Evolutionary conservation across 2,888 invertebrate genomes (phyloP).

Genomic region (Pomacea canaliculata): DNA sequence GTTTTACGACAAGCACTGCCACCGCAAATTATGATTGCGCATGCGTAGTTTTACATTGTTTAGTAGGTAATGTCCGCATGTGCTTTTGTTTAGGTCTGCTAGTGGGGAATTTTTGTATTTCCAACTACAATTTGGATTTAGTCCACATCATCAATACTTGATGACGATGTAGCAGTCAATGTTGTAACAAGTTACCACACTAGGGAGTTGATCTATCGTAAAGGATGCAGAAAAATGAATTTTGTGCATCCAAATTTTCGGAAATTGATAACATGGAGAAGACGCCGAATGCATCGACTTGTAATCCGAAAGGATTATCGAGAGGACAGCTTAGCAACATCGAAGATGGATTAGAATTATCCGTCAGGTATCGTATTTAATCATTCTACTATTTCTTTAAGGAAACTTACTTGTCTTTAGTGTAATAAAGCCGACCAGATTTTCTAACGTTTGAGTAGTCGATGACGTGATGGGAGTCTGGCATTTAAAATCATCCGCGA

Average conservation of each 20-base stretch:
- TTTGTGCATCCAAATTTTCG: conserved; percentile 12
- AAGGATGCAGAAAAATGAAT: conserved; percentile 17
- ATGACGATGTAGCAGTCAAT: conserved; percentile 25
- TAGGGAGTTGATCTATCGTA: conserved; percentile 15
- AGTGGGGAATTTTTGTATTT: conserved; percentile 18
- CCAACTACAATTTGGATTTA: conserved; percentile 25
- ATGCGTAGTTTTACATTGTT: conserved; percentile 35
- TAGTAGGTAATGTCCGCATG: conserved; percentile 38
- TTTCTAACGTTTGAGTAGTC: too few species aligned
- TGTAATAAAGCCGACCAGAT: too few species aligned
- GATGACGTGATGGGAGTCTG: too few species aligned
- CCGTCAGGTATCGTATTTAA: conserved; percentile 43
- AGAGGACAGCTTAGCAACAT: conserved; percentile 44
- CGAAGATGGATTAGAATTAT: conserved; percentile 51
- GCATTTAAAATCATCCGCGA: too few species aligned
- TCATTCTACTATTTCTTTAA: background rate
- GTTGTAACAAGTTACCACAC: conserved; percentile 16
- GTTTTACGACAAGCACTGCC: conserved; percentile 20
- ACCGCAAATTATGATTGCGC: conserved; percentile 29
- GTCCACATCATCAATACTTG: conserved; percentile 10
- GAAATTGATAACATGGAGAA: conserved; percentile 15
- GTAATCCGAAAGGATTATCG: conserved; percentile 21
- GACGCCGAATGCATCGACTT: conserved; percentile 11
- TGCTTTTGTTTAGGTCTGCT: conserved; percentile 32
- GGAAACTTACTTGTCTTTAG: too few species aligned